A percentile compares a stretch with the other conserved stretches of the same genome.
These are phyloP conservation scores for Samia ricini DNA, from an alignment of 1,140 invertebrate species.

Conservation along the genomic window DNA sequence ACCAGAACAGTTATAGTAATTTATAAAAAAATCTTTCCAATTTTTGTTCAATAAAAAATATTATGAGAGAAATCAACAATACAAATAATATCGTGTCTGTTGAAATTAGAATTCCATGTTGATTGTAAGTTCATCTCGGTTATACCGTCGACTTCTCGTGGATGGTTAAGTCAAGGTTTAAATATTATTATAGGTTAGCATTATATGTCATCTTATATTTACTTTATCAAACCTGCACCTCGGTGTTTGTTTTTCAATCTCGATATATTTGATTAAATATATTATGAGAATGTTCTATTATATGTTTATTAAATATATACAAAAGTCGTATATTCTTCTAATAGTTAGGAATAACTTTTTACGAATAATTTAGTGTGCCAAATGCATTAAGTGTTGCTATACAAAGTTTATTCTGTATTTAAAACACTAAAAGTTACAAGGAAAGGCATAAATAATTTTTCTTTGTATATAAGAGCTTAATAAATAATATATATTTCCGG, in stretches of 20 bases:
- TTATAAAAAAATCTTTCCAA: neutral
- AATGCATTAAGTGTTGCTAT: too few relatives aligned
- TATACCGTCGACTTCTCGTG: neutral
- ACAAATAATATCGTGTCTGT: neutral
- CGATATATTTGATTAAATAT: neutral
- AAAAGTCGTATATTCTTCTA: too few relatives aligned
- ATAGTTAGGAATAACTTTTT: too few relatives aligned
- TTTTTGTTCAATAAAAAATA: neutral
- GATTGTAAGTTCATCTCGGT: conserved; percentile 4
- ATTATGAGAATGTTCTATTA: too few relatives aligned
- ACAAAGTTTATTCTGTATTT: too few relatives aligned
- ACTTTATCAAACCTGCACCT: neutral
- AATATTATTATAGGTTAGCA: neutral
- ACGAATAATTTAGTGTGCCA: too few relatives aligned
- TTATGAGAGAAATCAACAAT: neutral
- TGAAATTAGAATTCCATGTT: conserved; percentile 8
- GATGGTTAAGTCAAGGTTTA: conserved; percentile 8
- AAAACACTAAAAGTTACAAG: too few relatives aligned
- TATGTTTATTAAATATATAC: too few relatives aligned
- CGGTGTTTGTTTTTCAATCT: neutral
- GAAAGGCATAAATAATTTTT: too few relatives aligned
- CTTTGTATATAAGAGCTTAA: neutral
- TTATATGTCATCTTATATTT: neutral
- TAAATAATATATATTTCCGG: neutral
- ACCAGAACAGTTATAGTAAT: neutral